Percentiles rank a stretch among this genome's conserved stretches.
These are phyloP conservation scores for Podarcis cretensis DNA, from an alignment of 2,113 vertebrate species.

Conservation along the genomic window DNA sequence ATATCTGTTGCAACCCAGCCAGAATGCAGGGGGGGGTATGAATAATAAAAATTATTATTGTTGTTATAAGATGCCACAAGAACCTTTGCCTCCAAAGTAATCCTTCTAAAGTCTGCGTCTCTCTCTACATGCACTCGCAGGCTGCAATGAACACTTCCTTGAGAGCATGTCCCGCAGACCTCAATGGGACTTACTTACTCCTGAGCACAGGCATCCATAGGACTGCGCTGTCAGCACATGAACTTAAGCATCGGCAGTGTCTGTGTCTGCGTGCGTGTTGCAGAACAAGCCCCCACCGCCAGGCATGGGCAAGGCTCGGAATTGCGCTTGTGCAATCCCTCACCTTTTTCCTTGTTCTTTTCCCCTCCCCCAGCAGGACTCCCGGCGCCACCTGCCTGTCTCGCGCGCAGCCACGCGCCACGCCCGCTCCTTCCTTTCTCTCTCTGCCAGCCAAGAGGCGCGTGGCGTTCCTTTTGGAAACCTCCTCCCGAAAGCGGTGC, in stretches of 20 bases:
- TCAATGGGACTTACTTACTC: too few relatives aligned
- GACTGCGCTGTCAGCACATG: background rate
- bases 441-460: background rate
- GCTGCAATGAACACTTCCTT: too few relatives aligned
- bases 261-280: background rate
- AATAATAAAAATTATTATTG: too few relatives aligned
- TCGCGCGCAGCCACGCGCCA: conserved; percentile 68
- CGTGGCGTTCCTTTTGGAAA: background rate
- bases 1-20: too few relatives aligned
- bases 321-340: conserved; percentile 41
- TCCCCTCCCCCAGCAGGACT: background rate
- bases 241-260: background rate
- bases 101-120: too few relatives aligned
- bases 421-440: conserved; percentile 19
- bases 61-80: too few relatives aligned
- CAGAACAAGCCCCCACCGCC: background rate
- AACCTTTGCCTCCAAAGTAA: too few relatives aligned
- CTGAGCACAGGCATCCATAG: background rate
- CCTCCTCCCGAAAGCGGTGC: background rate
- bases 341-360: background rate
- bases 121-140: too few relatives aligned
- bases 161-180: too few relatives aligned
- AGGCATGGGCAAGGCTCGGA: too few relatives aligned
- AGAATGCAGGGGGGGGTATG: too few relatives aligned
- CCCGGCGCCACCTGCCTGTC: conserved; percentile 74